phyloP scores from a whole-genome alignment of 2,888 invertebrate genomes.

The Tetragonisca angustula region DNA sequence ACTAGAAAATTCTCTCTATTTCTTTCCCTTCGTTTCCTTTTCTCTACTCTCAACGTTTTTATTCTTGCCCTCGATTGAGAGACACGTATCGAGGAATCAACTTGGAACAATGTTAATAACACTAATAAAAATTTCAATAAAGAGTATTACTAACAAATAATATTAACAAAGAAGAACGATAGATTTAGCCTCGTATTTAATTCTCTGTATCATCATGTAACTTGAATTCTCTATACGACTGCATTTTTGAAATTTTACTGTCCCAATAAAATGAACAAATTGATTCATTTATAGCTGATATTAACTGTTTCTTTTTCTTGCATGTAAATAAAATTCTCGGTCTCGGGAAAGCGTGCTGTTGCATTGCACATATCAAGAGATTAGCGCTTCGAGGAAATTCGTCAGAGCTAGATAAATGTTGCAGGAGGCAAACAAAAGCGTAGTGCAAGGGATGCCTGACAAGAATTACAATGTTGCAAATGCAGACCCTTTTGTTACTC shows the following conservation, averaged over 20 bases:
- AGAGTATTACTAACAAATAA: background rate
- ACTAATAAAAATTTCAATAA: too few species aligned
- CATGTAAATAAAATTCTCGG: too few species aligned
- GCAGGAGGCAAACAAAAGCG: slow-evolving; percentile 15
- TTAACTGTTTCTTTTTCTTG: too few species aligned
- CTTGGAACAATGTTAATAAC: too few species aligned
- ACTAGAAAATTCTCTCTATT: too few species aligned
- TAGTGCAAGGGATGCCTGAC: slow-evolving; percentile 29
- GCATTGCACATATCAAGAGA: background rate
- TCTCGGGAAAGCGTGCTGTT: background rate
- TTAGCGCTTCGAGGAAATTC: slow-evolving; percentile 2
- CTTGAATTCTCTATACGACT: too few species aligned
- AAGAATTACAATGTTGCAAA: slow-evolving; percentile 26
- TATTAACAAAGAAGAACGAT: background rate
- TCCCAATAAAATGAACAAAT: too few species aligned
- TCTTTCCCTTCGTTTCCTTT: background rate
- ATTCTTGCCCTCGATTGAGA: background rate
- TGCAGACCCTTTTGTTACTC: slow-evolving; percentile 8
- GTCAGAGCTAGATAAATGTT: background rate
- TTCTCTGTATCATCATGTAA: too few species aligned
- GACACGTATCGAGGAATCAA: background rate
- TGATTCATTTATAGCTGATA: too few species aligned
- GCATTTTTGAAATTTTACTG: too few species aligned
- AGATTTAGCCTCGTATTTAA: too few species aligned
- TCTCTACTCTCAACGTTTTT: background rate